Evolutionary conservation across 35 echinoderm and acorn worm species (phyloP), one percentile per base, ranked within the genome.

Genomic region (Anneissia japonica): DNA sequence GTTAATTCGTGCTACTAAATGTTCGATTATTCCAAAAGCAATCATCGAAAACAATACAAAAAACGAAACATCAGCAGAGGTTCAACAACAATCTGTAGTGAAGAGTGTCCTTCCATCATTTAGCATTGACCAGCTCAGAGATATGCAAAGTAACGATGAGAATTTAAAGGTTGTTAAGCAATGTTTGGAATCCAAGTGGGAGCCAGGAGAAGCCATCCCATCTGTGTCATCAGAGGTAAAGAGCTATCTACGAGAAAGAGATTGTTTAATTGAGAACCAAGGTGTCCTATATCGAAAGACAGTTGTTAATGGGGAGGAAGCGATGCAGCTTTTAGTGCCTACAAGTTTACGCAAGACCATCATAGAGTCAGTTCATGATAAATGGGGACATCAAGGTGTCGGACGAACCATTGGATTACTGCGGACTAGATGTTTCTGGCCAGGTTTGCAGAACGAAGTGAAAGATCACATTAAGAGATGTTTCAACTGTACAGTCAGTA

Each of bases 91-190:
- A n/a, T n/a, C n/a, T n/a, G n/a, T n/a, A n/a, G n/a, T n/a, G n/a
- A n/a, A n/a, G n/a, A n/a, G n/a, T 31, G 33, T 83, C 3, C 43
- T 89, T 21, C 87, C 87, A 30, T 89, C 87, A 4, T 83, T 30
- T 39, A 26, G 79, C 26, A 30, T 31, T 37, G 46, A 73, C 14
- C 43, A 89, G 38, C 36, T 89, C 0, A 31, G 35, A 30, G 26
- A 79, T 3, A 35, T 89, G 31, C 87, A 89, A 36, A 73, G 32
- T 1, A 39, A 82, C 7, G 87, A 89, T 39, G 32, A 38, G 23
- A 46, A 28, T 5, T 46, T 88, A 6, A 34, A 38, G 0, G 45
- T 12, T 56, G 33, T 89, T 10, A 38, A 21, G 87, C 28, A 75
- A 32, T 37, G 13, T 35, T 89, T 79, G 79, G n/a, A 74, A 19